These are phyloP conservation scores for Virgularia gustaviana DNA, from an alignment of 92 coral and sea anemone species.

Conservation along the genomic window DNA sequence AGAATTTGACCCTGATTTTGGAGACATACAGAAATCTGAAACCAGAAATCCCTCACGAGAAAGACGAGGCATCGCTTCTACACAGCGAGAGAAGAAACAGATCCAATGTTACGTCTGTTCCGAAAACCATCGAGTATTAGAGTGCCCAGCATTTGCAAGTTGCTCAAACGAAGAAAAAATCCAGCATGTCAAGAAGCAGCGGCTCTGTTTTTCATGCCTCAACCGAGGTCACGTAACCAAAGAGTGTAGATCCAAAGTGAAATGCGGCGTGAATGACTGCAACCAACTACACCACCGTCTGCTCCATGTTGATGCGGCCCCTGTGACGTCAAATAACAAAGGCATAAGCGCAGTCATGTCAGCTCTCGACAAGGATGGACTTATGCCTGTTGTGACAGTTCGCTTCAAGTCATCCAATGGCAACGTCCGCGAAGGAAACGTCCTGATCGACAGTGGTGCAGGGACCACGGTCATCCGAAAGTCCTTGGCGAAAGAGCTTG, in stretches of 20 bases:
- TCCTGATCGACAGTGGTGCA: constrained; percentile 58
- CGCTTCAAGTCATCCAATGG: constrained; percentile 55
- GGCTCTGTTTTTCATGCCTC: constrained; percentile 14
- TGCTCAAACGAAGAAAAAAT: neutral
- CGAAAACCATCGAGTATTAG: constrained; percentile 28
- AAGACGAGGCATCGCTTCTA: constrained; percentile 25
- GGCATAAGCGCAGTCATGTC: constrained; percentile 28
- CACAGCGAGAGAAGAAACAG: neutral
- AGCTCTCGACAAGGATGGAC: constrained; percentile 26
- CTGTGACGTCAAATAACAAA: constrained; percentile 11
- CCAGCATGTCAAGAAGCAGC: constrained; percentile 2
- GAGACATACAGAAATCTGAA: constrained; percentile 5
- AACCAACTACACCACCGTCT: constrained; percentile 39
- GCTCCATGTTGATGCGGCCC: constrained; percentile 36
- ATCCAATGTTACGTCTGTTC: constrained; percentile 26
- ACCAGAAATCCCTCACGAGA: constrained; percentile 5
- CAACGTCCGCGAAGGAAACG: constrained; percentile 45
- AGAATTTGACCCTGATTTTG: constrained; percentile 13
- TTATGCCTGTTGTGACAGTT: constrained; percentile 53
- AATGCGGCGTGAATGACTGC: constrained; percentile 42
- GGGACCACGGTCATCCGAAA: constrained; percentile 46
- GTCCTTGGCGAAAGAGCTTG: constrained; percentile 43
- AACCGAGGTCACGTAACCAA: constrained; percentile 39
- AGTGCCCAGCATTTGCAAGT: constrained; percentile 32
- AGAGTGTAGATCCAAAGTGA: constrained; percentile 43